These are phyloP conservation scores for Coregonus sp. DNA, from an alignment of 2,797 vertebrate genomes.

Conservation along the genomic window DNA sequence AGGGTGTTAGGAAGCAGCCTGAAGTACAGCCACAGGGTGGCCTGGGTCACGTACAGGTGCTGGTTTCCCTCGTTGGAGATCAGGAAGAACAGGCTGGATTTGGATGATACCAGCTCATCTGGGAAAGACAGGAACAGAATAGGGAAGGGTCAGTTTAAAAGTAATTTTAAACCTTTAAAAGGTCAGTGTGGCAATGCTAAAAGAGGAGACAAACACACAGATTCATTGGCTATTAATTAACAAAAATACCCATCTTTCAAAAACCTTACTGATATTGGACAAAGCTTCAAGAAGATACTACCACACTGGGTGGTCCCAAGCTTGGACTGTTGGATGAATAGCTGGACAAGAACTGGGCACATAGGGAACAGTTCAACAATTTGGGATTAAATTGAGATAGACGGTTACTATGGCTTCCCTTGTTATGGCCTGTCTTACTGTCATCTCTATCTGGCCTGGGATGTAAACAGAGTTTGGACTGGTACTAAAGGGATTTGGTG, in stretches of 20 bases:
- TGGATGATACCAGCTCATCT: constrained; percentile 90
- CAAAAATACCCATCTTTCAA: not conserved
- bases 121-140: constrained; percentile 36
- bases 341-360: constrained; percentile 14
- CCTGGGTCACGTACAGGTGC: constrained; percentile 89
- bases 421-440: constrained; percentile 40
- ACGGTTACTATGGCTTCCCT: constrained; percentile 33
- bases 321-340: constrained; percentile 26
- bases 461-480: not conserved
- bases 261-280: not conserved
- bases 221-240: not conserved
- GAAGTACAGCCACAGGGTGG: constrained; percentile 96
- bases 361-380: constrained; percentile 32
- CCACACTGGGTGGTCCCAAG: constrained; percentile 34
- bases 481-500: not conserved
- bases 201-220: not conserved
- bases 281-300: not conserved
- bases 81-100: constrained; percentile 91
- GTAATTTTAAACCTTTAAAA: not conserved
- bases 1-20: constrained; percentile 80
- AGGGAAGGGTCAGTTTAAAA: not conserved
- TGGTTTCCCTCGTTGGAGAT: constrained; percentile 97
- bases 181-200: not conserved
- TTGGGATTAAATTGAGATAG: constrained; percentile 39
- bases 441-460: constrained; percentile 5